Base-by-base conservation (phyloP, 1,140 invertebrate genomes). In the Proctacanthus coquilletti region DNA sequence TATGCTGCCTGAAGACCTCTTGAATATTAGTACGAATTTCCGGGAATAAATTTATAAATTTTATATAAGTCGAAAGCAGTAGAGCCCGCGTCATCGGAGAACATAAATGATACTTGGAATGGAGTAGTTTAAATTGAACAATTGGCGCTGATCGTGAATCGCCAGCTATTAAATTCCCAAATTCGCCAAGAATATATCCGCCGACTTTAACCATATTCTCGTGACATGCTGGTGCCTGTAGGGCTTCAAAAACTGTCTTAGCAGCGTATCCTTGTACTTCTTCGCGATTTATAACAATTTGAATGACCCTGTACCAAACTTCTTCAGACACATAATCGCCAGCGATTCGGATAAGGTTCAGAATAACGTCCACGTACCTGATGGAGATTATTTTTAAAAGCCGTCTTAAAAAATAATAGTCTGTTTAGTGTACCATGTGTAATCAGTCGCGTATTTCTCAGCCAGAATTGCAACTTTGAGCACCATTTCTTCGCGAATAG, bases 121-220 rank as follows among this genome's bases (percentile, higher is more conserved):
- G 92, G 49, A 98, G 70, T 21, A 97, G 67, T 62, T 95, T 85
- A 65, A 98, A 97, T 64, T 97, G 93, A 43, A 97, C 88, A 46
- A 80, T 66, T 23, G 94, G 92, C 40, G 92, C 93, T 25, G 94
- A 98, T 36, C 95, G 72, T 39, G 89, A 84, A 67, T 99, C 96
- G 9, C 95, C 95, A 47, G 96, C 95, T 58, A 99, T 99, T 17
- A 99, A 71, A 69, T 99, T 99, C 19, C 96, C 96, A 70, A 99
- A 99, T 68, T 99, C 96, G 38, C 96, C 96, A 29, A 99, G 70
- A 50, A 99, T 98, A 51, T 99, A 99, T 18, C 94, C 96, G 36
- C 95, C 95, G 31, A 99, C 96, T 77, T 99, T 99, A 0, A 99
- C 95, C 95, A 99, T 99, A 62, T 99, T 99, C 69, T 99, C 96